Conservation (phyloP, 2,888 invertebrate species). For the Patella caerulea region DNA sequence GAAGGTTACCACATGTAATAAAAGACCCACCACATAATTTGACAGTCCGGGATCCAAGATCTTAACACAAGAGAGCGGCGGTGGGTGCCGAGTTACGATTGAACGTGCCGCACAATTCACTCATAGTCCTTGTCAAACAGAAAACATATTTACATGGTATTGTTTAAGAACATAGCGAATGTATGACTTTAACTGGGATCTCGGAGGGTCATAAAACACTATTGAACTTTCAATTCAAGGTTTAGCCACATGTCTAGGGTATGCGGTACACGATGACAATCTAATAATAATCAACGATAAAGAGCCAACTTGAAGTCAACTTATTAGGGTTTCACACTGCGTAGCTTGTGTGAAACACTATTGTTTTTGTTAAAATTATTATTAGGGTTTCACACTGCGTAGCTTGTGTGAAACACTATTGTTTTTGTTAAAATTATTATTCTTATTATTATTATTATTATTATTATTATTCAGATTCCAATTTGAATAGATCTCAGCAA, state of each 20-base stretch:
- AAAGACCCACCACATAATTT: conserved; percentile 4
- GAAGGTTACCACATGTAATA: conserved; percentile 4
- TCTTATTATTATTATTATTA: too few relatives aligned
- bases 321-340: too few relatives aligned
- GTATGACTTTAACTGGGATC: conserved; percentile 5
- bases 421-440: too few relatives aligned
- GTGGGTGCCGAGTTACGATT: conserved; percentile 1
- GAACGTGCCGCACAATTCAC: conserved; percentile 7
- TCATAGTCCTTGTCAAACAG: background rate
- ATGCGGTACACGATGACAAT: background rate
- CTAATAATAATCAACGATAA: conserved; percentile 2
- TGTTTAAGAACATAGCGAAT: background rate
- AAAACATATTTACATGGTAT: conserved; percentile 7
- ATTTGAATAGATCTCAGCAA: too few relatives aligned
- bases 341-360: too few relatives aligned
- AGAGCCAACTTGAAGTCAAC: background rate
- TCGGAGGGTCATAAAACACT: conserved; percentile 7
- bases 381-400: too few relatives aligned
- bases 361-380: too few relatives aligned
- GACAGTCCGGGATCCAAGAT: background rate
- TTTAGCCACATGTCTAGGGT: conserved; percentile 6
- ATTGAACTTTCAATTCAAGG: conserved; percentile 8
- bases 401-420: too few relatives aligned
- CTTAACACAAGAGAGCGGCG: background rate
- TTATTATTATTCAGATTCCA: too few relatives aligned